A percentile compares a stretch with the other conserved stretches of the same genome.
Evolutionary conservation across 1,140 invertebrate genomes (phyloP).

Genomic region (Pogonomyrmex californicus): DNA sequence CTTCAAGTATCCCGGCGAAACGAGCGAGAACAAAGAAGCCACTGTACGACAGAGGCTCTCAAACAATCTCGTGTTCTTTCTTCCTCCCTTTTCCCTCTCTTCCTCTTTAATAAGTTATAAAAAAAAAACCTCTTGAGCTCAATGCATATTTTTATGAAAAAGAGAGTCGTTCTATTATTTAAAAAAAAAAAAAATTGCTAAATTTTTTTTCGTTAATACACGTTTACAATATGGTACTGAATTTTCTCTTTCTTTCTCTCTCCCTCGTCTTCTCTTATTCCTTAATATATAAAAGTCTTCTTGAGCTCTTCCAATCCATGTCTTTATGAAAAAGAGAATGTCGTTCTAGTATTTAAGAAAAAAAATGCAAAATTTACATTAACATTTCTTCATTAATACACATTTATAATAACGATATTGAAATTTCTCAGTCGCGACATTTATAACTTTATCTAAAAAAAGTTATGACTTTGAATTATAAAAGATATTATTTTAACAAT

Average conservation of each 20-base stretch:
- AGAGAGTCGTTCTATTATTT: too few species aligned
- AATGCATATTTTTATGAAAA: too few species aligned
- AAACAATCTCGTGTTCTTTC: slow-evolving; percentile 1
- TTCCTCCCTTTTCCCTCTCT: neutral
- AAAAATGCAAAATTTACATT: neutral
- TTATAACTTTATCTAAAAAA: slow-evolving; percentile 4
- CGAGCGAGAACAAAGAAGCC: slow-evolving; percentile 53
- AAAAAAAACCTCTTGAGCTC: neutral
- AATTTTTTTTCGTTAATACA: too few species aligned
- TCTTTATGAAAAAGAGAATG: neutral
- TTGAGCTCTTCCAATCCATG: neutral
- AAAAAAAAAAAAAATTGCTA: too few species aligned
- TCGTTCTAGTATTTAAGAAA: neutral
- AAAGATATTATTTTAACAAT: neutral
- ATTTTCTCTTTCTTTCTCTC: too few species aligned
- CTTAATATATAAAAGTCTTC: neutral
- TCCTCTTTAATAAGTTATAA: slow-evolving; percentile 5
- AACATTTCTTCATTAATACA: neutral
- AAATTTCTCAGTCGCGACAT: neutral
- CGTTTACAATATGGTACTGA: too few species aligned
- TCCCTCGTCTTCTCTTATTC: too few species aligned
- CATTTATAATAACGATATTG: neutral
- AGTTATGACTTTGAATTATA: neutral
- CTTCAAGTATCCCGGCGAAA: slow-evolving; percentile 50
- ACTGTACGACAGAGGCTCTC: slow-evolving; percentile 56